A percentile compares a stretch with the other conserved stretches of the same genome.
Conservation (phyloP, 1,140 invertebrate species). For the Lamellibrachia luymesi region DNA sequence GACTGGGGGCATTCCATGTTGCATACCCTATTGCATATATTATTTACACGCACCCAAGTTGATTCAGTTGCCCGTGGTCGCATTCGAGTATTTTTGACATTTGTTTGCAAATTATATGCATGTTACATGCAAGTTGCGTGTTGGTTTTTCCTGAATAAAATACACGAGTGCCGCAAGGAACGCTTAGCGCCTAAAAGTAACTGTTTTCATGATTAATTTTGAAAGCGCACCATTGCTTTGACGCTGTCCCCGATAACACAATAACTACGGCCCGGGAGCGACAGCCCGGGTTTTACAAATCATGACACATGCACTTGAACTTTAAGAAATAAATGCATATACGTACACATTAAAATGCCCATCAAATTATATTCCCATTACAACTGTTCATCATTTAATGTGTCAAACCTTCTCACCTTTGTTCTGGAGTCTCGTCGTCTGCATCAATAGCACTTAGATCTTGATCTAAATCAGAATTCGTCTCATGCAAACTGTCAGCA, state of each 20-base stretch:
- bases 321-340: conserved; percentile 27
- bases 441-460: conserved; percentile 52
- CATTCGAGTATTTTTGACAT: no score
- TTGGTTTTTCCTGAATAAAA: not conserved
- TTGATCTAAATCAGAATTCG: conserved; percentile 51
- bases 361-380: not conserved
- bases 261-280: not conserved
- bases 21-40: no score
- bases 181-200: not conserved
- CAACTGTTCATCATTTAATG: not conserved
- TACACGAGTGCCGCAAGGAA: not conserved
- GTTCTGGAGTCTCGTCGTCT: conserved; percentile 51
- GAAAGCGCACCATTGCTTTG: not conserved
- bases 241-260: not conserved
- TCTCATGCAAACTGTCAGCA: conserved; percentile 50
- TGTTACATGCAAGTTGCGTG: not conserved
- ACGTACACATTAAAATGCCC: not conserved
- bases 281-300: not conserved
- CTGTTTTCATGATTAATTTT: not conserved
- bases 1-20: no score
- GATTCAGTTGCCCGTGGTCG: no score
- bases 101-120: no score
- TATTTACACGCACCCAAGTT: no score
- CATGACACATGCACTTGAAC: conserved; percentile 10
- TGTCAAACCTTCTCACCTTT: not conserved